Base-by-base conservation (phyloP, 23 tunicate genomes). In the Styela plicata region DNA sequence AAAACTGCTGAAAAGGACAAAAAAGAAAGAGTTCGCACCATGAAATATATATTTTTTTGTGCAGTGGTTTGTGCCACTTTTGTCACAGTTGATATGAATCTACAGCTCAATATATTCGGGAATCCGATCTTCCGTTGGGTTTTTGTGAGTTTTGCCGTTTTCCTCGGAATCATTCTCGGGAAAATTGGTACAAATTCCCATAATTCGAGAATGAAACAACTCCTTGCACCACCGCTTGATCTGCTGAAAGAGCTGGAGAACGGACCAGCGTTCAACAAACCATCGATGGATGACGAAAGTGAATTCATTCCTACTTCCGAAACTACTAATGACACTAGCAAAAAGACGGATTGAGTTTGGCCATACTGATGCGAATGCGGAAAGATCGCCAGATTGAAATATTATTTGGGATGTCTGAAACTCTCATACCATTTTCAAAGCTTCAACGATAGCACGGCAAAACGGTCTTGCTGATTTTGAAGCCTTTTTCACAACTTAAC, bases 1-100 rank as follows among this genome's bases (percentile, higher is more conserved):
- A 34, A 28, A 30, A 84, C 81, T 13, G 83, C 86, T 52, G 74
- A 81, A 35, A 3, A 2, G 1, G 18, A 17, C n/a, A 37, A 25
- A 19, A 34, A 79, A 31, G 81, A 80, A 34, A 70, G 63, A 0
- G 30, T 29, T n/a, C 31, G 63, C 16, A 26, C 61, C 62, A 61
- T 13, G 27, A 70, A 63, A 70, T 80, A 80, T 28, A 3, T 64
- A 13, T 20, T 86, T 7, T 22, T 71, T 57, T 84, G 34, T 23
- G 74, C 85, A 0, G n/a, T 71, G 25, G 23, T 86, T 29, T 85
- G 79, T 27, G 0, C 57, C 21, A 16, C 81, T 27, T 18, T 86
- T 5, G 85, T 86, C 17, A 57, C 83, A 13, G 63, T 79, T 2
- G 90, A 86, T 34, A 33, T 71, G 73, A 29, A 69, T 30, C 23